phyloP scores from a whole-genome alignment of 2,888 invertebrate species.

The Magallana nippona region DNA sequence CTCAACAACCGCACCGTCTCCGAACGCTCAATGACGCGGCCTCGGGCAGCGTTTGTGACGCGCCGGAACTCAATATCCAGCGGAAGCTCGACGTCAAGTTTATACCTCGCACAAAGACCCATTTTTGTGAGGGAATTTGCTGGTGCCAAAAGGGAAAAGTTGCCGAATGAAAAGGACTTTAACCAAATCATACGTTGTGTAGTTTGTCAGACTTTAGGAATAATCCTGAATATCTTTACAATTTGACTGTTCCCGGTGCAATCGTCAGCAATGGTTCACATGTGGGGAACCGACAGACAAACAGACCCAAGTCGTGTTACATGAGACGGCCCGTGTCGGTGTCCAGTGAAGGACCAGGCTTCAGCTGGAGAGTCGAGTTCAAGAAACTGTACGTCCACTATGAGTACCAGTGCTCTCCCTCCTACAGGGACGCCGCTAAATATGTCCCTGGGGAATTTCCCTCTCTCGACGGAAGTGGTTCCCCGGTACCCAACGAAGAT shows the following conservation, averaged over 20 bases:
- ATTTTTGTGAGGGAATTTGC: slow-evolving; percentile 47
- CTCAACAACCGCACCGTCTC: slow-evolving; percentile 35
- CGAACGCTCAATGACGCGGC: slow-evolving; percentile 34
- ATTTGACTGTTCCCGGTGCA: slow-evolving; percentile 55
- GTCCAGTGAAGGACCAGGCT: slow-evolving; percentile 42
- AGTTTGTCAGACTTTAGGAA: slow-evolving; percentile 70
- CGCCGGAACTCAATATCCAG: slow-evolving; percentile 42
- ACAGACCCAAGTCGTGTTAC: slow-evolving; percentile 58
- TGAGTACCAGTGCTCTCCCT: slow-evolving; percentile 72
- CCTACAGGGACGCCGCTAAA: slow-evolving; percentile 64
- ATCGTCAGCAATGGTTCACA: slow-evolving; percentile 39
- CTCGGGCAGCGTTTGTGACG: slow-evolving; percentile 48
- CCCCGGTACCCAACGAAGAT: slow-evolving; percentile 61
- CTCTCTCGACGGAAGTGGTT: slow-evolving; percentile 53
- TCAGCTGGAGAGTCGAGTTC: slow-evolving; percentile 67
- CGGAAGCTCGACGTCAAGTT: slow-evolving; percentile 42
- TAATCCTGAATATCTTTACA: slow-evolving; percentile 69
- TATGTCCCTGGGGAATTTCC: slow-evolving; percentile 46
- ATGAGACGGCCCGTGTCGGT: slow-evolving; percentile 52
- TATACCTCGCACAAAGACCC: slow-evolving; percentile 46
- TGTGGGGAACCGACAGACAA: slow-evolving; percentile 19
- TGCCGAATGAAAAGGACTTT: slow-evolving; percentile 62
- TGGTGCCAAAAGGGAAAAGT: slow-evolving; percentile 50
- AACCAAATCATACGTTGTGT: slow-evolving; percentile 66
- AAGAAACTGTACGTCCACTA: slow-evolving; percentile 66